A percentile compares a stretch with the other conserved stretches of the same genome.
Conservation (phyloP, 2,797 vertebrate genomes). For the Pangasius krempfi region DNA sequence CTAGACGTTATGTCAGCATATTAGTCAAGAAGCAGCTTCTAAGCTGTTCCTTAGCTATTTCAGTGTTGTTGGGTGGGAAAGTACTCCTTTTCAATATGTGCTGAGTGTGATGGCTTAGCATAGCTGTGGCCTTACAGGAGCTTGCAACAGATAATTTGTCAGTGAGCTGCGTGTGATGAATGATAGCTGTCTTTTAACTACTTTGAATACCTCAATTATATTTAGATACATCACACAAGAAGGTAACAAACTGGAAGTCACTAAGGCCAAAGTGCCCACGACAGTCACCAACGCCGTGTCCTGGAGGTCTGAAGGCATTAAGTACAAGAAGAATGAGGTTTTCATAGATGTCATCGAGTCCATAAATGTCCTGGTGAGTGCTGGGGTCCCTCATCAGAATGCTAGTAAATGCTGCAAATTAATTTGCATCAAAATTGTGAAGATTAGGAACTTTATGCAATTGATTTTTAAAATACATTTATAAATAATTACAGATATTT, state of each 20-base stretch:
- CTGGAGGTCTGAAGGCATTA: conserved; percentile 92
- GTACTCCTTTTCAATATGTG: neutral
- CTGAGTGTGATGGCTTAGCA: neutral
- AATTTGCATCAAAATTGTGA: neutral
- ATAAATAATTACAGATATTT: neutral
- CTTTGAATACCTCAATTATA: neutral
- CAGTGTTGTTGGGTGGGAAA: neutral
- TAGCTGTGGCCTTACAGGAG: neutral
- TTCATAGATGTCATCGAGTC: conserved; percentile 95
- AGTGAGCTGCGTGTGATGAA: neutral
- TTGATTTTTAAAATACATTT: neutral
- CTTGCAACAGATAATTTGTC: neutral
- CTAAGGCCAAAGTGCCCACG: conserved; percentile 84
- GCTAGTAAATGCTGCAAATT: neutral
- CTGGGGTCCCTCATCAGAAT: neutral
- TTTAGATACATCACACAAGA: conserved; percentile 93
- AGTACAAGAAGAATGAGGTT: conserved; percentile 94
- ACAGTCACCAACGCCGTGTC: conserved; percentile 94
- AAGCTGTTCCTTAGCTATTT: neutral
- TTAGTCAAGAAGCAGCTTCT: neutral
- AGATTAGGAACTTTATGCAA: neutral
- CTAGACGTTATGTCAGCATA: neutral
- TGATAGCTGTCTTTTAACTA: neutral
- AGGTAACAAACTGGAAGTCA: conserved; percentile 86
- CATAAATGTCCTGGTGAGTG: conserved; percentile 89